A percentile compares a stretch with the other conserved stretches of the same genome.
phyloP scores from a whole-genome alignment of 2,888 invertebrate genomes.

The Dendrolimus houi region DNA sequence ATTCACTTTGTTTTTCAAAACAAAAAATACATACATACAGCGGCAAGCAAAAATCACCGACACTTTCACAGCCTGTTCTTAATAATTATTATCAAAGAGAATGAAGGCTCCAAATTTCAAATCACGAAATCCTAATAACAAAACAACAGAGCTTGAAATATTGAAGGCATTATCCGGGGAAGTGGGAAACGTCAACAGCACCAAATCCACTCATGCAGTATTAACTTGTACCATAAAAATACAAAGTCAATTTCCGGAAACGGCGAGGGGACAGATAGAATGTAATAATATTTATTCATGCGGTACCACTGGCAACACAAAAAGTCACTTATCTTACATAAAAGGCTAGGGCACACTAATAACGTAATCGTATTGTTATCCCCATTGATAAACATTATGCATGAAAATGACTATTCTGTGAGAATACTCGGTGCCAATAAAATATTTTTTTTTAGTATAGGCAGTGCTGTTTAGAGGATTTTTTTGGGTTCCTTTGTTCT shows the following conservation, averaged over 20 bases:
- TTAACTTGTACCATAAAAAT: constrained; percentile 22
- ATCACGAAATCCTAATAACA: not conserved
- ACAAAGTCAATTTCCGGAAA: constrained; percentile 21
- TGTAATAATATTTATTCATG: constrained; percentile 28
- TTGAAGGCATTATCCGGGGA: not conserved
- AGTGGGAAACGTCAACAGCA: not conserved
- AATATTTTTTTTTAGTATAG: too few species aligned
- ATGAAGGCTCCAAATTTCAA: not conserved
- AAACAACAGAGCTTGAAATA: not conserved
- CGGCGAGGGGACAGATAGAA: constrained; percentile 13
- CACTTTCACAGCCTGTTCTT: too few species aligned
- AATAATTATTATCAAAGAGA: too few species aligned
- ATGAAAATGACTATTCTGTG: not conserved
- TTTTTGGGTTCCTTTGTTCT: too few species aligned
- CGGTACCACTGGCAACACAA: constrained; percentile 21
- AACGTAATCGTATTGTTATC: not conserved
- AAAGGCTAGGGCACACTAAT: constrained; percentile 9
- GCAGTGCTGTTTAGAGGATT: too few species aligned
- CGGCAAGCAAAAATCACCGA: too few species aligned
- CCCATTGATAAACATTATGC: not conserved
- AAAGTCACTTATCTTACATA: constrained; percentile 23
- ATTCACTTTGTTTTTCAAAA: too few species aligned
- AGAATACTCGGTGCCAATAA: too few species aligned
- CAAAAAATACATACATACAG: too few species aligned
- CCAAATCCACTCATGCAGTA: constrained; percentile 13